Percentiles rank a stretch among this genome's conserved stretches.
Evolutionary conservation across 2,888 invertebrate genomes (phyloP).

Genomic region (Strigamia crassipes): DNA sequence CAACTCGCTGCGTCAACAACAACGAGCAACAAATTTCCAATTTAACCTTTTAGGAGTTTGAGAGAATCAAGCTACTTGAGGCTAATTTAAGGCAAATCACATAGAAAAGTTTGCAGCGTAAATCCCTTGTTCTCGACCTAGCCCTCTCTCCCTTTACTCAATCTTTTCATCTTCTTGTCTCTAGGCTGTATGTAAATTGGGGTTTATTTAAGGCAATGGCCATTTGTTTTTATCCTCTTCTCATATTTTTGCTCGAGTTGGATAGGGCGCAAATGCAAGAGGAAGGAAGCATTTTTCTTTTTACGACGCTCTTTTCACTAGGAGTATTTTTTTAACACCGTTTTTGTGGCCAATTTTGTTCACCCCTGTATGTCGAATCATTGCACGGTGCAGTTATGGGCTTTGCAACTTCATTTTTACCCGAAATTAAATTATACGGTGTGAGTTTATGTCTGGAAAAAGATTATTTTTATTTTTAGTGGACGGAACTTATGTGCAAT

Average conservation of each 20-base stretch:
- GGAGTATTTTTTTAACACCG: neutral
- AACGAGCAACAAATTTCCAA: neutral
- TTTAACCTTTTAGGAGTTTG: neutral
- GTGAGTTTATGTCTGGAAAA: too few relatives aligned
- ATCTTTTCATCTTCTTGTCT: neutral
- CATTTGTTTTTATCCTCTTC: neutral
- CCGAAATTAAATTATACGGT: neutral
- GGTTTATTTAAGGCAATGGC: constrained; percentile 26
- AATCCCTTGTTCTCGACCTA: neutral
- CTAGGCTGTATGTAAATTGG: constrained; percentile 4
- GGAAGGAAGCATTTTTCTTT: neutral
- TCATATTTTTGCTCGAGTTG: neutral
- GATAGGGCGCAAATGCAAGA: neutral
- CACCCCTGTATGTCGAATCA: neutral
- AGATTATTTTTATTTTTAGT: too few relatives aligned
- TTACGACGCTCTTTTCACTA: neutral
- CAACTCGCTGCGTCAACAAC: neutral
- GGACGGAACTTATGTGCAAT: too few relatives aligned
- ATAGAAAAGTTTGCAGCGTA: neutral
- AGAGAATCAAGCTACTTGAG: neutral
- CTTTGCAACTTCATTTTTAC: neutral
- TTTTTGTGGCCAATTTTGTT: constrained; percentile 10
- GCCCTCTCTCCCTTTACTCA: neutral
- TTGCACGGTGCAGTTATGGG: neutral
- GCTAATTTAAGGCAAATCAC: neutral